Evolutionary conservation across 1,140 invertebrate genomes (phyloP).

Genomic region (Lordiphosa clarofinis): DNA sequence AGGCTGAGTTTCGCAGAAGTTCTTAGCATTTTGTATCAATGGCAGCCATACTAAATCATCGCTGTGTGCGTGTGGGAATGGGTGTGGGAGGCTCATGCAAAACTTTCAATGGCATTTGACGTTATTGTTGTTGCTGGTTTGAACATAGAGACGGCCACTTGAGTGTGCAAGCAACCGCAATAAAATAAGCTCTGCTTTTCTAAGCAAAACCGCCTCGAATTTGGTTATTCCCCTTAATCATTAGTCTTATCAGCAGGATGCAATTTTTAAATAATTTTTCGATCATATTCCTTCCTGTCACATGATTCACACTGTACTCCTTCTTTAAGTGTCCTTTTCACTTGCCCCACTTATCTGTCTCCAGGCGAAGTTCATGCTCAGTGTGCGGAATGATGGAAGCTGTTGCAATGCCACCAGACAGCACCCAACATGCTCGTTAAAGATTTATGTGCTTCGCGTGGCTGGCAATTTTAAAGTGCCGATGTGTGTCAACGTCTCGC

Average conservation of each 20-base stretch:
- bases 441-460: slow-evolving; percentile 59
- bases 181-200: slow-evolving; percentile 44
- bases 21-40: slow-evolving; percentile 26
- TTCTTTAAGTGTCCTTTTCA: too few relatives aligned
- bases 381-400: too few relatives aligned
- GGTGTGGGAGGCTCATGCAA: slow-evolving; percentile 30
- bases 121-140: slow-evolving; percentile 27
- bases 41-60: slow-evolving; percentile 54
- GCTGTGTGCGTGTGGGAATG: slow-evolving; percentile 12
- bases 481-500: slow-evolving; percentile 10
- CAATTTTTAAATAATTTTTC: too few relatives aligned
- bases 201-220: neutral
- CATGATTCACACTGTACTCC: too few relatives aligned
- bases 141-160: slow-evolving; percentile 41
- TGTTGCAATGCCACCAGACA: neutral
- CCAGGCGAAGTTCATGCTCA: too few relatives aligned
- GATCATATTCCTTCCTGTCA: too few relatives aligned
- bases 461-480: slow-evolving; percentile 47
- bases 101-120: slow-evolving; percentile 59
- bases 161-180: slow-evolving; percentile 28
- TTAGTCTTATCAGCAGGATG: too few relatives aligned
- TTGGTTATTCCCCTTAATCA: too few relatives aligned
- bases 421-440: slow-evolving; percentile 38
- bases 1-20: neutral
- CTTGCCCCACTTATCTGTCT: too few relatives aligned